These are phyloP conservation scores for Eueides isabella DNA, from an alignment of 1,140 invertebrate species.

Conservation along the genomic window DNA sequence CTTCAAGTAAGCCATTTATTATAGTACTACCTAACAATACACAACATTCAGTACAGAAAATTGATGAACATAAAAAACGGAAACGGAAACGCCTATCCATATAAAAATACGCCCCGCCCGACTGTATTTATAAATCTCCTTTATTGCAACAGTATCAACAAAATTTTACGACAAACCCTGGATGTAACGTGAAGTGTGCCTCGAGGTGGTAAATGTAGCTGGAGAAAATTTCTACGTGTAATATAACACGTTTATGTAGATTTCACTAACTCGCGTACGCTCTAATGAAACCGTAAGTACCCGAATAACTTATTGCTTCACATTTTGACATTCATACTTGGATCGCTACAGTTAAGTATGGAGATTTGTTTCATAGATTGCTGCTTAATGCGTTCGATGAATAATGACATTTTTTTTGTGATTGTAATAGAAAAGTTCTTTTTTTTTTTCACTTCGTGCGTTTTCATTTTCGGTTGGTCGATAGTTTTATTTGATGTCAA, in stretches of 20 bases:
- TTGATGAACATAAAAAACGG: conserved; percentile 22
- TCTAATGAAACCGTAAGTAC: conserved; percentile 64
- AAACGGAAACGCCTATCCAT: conserved; percentile 20
- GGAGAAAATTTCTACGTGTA: conserved; percentile 57
- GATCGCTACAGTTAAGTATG: not conserved
- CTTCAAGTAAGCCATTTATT: conserved; percentile 5
- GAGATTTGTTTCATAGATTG: conserved; percentile 1
- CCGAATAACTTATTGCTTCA: conserved; percentile 66
- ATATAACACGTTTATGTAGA: conserved; percentile 69
- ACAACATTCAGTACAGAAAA: not conserved
- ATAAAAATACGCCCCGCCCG: conserved; percentile 24
- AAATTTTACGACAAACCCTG: conserved; percentile 56
- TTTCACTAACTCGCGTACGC: conserved; percentile 62
- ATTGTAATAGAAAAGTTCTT: not conserved
- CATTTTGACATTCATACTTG: conserved; percentile 48
- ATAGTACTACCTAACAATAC: not conserved
- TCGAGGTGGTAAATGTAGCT: conserved; percentile 47
- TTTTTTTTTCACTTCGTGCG: no score
- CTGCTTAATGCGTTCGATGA: conserved; percentile 12
- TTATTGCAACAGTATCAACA: conserved; percentile 46
- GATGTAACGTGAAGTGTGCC: conserved; percentile 42
- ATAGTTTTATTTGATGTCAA: not conserved
- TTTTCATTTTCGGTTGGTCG: not conserved
- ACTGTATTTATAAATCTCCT: conserved; percentile 46
- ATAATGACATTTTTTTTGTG: conserved; percentile 15